Evolutionary conservation across 2,113 vertebrate species (phyloP).

Genomic region (Stegastes partitus): DNA sequence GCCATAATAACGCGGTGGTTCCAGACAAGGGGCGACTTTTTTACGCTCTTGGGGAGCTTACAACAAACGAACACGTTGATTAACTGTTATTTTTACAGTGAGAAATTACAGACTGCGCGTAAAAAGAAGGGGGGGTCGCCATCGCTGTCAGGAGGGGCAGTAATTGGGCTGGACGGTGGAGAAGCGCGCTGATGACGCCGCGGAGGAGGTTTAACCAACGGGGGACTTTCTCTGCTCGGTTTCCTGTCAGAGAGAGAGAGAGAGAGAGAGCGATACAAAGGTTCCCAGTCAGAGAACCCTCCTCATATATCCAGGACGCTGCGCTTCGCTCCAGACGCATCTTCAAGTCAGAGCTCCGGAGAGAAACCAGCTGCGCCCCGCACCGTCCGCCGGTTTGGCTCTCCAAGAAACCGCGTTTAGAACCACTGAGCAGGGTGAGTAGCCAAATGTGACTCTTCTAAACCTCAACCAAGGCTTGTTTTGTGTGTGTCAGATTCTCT

Average conservation of each 20-base stretch:
- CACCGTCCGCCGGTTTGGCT: neutral
- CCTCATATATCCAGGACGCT: constrained; percentile 47
- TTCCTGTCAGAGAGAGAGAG: constrained; percentile 51
- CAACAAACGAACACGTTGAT: constrained; percentile 43
- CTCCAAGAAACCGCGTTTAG: constrained; percentile 2
- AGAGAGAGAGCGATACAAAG: neutral
- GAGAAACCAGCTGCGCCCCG: constrained; percentile 31
- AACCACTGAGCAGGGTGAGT: constrained; percentile 53
- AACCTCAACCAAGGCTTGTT: neutral
- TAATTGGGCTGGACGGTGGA: constrained; percentile 41
- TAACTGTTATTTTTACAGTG: constrained; percentile 58
- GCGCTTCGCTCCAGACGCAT: constrained; percentile 14
- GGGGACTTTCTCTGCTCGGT: constrained; percentile 44
- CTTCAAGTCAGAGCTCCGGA: constrained; percentile 20
- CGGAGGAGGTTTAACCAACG: constrained; percentile 51
- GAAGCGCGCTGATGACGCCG: constrained; percentile 56
- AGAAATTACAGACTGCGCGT: constrained; percentile 59
- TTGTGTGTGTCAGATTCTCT: neutral
- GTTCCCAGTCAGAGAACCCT: constrained; percentile 16
- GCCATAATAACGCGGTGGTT: constrained; percentile 32
- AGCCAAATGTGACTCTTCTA: accelerated
- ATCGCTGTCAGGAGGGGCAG: constrained; percentile 24
- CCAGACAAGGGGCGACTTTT: constrained; percentile 19
- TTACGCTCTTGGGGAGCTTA: neutral
- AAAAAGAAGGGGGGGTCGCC: constrained; percentile 3